phyloP scores from a whole-genome alignment of 23 tunicate species.

The Ciona savignyi region DNA sequence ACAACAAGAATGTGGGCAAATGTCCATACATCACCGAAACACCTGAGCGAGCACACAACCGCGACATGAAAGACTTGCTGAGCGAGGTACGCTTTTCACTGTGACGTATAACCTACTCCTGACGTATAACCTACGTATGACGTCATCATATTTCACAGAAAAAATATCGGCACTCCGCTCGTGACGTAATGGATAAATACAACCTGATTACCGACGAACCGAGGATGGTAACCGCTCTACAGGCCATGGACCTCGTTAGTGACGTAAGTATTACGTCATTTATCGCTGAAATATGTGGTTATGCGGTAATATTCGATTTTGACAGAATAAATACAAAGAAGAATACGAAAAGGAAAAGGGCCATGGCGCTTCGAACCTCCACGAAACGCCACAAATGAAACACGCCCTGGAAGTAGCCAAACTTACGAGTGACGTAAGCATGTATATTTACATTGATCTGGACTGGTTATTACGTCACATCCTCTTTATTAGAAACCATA shows the following conservation, averaged over 20 bases:
- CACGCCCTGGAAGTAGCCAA: conserved; percentile 26
- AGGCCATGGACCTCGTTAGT: conserved; percentile 63
- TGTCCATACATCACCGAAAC: conserved; percentile 92
- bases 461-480: too few relatives aligned
- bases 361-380: conserved; percentile 25
- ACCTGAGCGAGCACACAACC: conserved; percentile 52
- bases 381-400: conserved; percentile 82
- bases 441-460: too few relatives aligned
- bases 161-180: conserved; percentile 48
- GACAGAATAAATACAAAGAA: conserved; percentile 45
- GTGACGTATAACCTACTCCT: not conserved
- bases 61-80: conserved; percentile 44
- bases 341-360: conserved; percentile 62
- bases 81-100: too few relatives aligned
- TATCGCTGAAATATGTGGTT: not conserved
- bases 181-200: conserved; percentile 66
- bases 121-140: not conserved
- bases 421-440: conserved; percentile 61
- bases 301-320: conserved; percentile 32
- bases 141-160: conserved; percentile 21
- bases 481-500: conserved; percentile 48
- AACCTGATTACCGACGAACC: conserved; percentile 85
- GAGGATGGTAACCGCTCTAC: conserved; percentile 50
- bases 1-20: conserved; percentile 47
- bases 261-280: conserved; percentile 51